These are phyloP conservation scores for Monodelphis domestica DNA, from an alignment of 2,797 vertebrate species.

Conservation along the genomic window DNA sequence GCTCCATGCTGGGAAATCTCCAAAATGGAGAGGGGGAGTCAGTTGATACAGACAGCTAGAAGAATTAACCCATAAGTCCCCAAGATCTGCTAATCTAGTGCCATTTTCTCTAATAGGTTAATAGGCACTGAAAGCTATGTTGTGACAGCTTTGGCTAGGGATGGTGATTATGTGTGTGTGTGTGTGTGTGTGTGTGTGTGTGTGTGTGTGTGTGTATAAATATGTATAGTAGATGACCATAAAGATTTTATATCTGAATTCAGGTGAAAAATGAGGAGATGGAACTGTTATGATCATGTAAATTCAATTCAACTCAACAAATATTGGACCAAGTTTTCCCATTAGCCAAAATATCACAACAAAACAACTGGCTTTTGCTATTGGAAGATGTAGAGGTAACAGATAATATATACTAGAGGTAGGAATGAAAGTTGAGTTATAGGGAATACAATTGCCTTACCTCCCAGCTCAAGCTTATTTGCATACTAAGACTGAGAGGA, in stretches of 20 bases:
- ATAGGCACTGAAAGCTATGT: background rate
- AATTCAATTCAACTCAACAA: background rate
- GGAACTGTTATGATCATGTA: background rate
- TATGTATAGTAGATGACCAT: background rate
- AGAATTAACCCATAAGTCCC: background rate
- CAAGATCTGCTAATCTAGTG: background rate
- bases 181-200: too few species aligned
- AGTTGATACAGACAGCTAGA: background rate
- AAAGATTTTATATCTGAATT: background rate
- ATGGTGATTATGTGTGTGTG: background rate
- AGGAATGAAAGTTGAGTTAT: background rate
- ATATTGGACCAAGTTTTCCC: background rate
- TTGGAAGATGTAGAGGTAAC: too few species aligned
- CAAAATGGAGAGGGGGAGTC: background rate
- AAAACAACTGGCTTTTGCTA: background rate
- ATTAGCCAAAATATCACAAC: background rate
- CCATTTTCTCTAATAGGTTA: background rate
- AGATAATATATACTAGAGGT: too few species aligned
- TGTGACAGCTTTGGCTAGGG: background rate
- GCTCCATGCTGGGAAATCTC: background rate
- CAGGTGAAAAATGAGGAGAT: background rate
- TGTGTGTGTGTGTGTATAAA: background rate
- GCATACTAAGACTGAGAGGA: background rate
- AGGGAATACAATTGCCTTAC: background rate
- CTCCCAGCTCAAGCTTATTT: background rate